A percentile compares a stretch with the other conserved stretches of the same genome.
These are phyloP conservation scores for Phylloscopus trochiloides DNA, from an alignment of 2,113 vertebrate species.

Conservation along the genomic window DNA sequence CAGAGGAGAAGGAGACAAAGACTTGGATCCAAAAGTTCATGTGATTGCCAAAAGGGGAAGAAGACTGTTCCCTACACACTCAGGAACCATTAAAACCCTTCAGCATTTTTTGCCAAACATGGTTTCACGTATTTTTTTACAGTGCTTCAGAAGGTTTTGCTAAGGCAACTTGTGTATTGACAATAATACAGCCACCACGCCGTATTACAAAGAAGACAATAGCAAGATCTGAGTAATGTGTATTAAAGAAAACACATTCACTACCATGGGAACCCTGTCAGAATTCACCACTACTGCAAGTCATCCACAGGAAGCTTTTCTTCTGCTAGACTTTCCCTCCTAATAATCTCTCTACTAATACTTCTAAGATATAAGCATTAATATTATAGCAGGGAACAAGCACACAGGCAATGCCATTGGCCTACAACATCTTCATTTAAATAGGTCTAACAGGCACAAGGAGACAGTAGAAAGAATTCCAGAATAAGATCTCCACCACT, in stretches of 20 bases:
- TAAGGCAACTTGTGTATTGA: neutral
- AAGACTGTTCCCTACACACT: neutral
- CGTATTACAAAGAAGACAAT: neutral
- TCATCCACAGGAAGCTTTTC: neutral
- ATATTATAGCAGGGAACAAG: neutral
- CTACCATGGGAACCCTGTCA: slow-evolving; percentile 6
- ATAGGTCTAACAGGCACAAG: neutral
- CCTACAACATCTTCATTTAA: neutral
- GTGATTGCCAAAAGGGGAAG: neutral
- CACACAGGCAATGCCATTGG: neutral
- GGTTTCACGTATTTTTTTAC: neutral
- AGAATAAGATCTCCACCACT: neutral
- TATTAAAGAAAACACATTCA: slow-evolving; percentile 7
- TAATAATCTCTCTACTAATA: neutral
- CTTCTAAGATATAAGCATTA: neutral
- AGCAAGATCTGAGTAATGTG: neutral
- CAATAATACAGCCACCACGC: neutral
- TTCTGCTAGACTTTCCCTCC: neutral
- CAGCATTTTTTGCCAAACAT: slow-evolving; percentile 24
- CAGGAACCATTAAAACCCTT: neutral
- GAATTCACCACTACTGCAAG: neutral
- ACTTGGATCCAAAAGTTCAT: neutral
- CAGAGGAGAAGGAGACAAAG: slow-evolving; percentile 8
- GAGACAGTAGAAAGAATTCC: neutral
- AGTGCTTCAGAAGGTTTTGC: neutral